These are phyloP conservation scores for Ptyas mucosa DNA, from an alignment of 2,113 vertebrate species.

Conservation along the genomic window DNA sequence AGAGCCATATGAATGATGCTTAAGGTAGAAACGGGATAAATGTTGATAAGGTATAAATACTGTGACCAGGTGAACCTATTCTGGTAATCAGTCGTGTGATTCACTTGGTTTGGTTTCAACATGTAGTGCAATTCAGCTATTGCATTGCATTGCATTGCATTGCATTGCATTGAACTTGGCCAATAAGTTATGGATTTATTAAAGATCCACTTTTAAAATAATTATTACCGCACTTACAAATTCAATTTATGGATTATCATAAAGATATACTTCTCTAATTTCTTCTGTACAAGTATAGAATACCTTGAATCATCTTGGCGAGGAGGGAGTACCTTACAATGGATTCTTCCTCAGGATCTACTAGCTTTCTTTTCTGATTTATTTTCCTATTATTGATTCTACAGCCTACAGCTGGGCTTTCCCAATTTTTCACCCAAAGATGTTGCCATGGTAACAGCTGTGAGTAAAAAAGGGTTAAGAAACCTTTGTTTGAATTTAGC, in stretches of 20 bases:
- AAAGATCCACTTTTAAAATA: neutral
- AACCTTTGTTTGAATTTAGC: slow-evolving; percentile 2
- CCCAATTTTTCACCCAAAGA: slow-evolving; percentile 38
- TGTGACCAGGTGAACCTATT: neutral
- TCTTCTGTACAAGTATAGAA: rapidly evolving
- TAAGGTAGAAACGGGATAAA: neutral
- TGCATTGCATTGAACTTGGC: neutral
- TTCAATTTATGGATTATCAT: neutral
- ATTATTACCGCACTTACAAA: neutral
- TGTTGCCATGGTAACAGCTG: slow-evolving; percentile 60
- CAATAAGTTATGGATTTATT: neutral
- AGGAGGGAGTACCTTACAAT: neutral
- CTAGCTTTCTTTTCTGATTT: slow-evolving; percentile 35
- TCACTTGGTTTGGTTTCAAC: neutral
- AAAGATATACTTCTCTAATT: neutral
- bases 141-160: neutral
- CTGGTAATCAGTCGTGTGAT: neutral
- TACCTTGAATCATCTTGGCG: neutral
- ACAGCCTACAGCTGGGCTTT: slow-evolving; percentile 29
- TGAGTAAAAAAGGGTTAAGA: neutral
- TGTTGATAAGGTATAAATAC: neutral
- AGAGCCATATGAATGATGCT: neutral
- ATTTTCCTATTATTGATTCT: slow-evolving; percentile 33
- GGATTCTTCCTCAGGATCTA: neutral
- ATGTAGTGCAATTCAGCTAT: neutral